Conservation (phyloP, 2,888 invertebrate genomes). For the Endomychus coccineus region DNA sequence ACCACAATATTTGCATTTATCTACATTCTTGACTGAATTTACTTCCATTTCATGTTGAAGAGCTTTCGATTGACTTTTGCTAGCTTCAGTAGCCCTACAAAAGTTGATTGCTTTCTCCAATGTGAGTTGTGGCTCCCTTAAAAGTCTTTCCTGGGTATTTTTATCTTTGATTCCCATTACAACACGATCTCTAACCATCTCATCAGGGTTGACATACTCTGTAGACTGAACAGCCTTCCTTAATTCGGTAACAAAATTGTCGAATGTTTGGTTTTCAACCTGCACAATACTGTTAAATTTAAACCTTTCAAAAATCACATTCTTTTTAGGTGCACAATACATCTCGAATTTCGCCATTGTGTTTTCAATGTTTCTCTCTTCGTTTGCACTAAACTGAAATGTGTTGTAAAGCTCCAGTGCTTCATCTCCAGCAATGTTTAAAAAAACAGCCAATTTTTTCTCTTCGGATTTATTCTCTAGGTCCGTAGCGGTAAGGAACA, state of each 20-base stretch:
- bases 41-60: slow-evolving; percentile 1
- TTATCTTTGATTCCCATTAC: slow-evolving; percentile 22
- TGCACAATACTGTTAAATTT: slow-evolving; percentile 15
- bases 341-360: slow-evolving; percentile 13
- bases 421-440: slow-evolving; percentile 22
- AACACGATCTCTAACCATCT: slow-evolving; percentile 21
- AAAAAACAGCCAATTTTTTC: slow-evolving; percentile 18
- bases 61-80: slow-evolving; percentile 1
- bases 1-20: no score
- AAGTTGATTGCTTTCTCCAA: slow-evolving; percentile 15
- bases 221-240: slow-evolving; percentile 24
- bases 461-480: slow-evolving; percentile 15
- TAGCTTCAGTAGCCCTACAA: slow-evolving; percentile 3
- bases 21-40: background rate
- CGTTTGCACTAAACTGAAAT: no score
- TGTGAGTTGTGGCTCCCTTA: slow-evolving; percentile 19
- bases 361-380: no score
- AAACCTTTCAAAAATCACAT: slow-evolving; percentile 13
- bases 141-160: slow-evolving; percentile 19
- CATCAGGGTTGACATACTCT: slow-evolving; percentile 21
- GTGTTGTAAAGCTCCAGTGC: slow-evolving; percentile 19
- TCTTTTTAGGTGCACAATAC: slow-evolving; percentile 17
- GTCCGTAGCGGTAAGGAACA: slow-evolving; percentile 17
- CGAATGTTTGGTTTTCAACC: slow-evolving; percentile 25
- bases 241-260: slow-evolving; percentile 19